Base-by-base conservation (phyloP, 2,797 vertebrate species). In the Morus bassanus region DNA sequence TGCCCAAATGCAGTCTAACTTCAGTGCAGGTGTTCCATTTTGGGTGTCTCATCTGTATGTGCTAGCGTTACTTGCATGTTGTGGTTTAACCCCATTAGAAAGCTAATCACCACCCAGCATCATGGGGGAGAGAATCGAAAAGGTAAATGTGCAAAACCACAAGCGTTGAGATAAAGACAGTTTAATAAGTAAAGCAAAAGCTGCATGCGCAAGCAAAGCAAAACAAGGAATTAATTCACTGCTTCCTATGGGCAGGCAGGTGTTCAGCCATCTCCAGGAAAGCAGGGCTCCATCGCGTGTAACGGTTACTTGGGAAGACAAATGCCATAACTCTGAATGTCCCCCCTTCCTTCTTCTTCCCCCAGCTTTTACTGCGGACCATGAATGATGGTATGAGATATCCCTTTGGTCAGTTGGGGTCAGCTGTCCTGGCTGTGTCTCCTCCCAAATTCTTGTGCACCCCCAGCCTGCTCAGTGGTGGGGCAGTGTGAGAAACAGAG, bases 211-310 rank as follows among this genome's bases (percentile, higher is more conserved):
- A 56, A 43, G 35, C 22, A 75, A 72, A 91, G 13, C 45, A 60
- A 48, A 82, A 14, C 5, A 59, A 39, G 28, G 37, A 46, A 59
- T 78, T 59, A 1, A 46, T 30, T 72, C 33, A 18, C 31, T 15
- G 6, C 18, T 60, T 51, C 22, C 37, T 6, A 37, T 11, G 0
- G 1, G 22, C 13, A 43, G 45, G 31, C 35, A 59, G 25, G 30
- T 24, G 37, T 41, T 56, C n/a, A 56, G 7, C 19, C 13, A 27
- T 27, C 41, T 54, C 30, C 64, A 50, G n/a, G 78, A 54, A 3
- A 54, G n/a, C 48, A 23, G 31, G n/a, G 30, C 30, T 68, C 25
- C 10, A 6, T 61, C 78, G 12, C 0, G 2, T 1, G 0, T 60
- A 28, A 31, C 0, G 1, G n/a, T 81, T 57, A 57, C 33, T 45